Base-by-base conservation (phyloP, 2,113 vertebrate species). In the Edolisoma coerulescens region DNA sequence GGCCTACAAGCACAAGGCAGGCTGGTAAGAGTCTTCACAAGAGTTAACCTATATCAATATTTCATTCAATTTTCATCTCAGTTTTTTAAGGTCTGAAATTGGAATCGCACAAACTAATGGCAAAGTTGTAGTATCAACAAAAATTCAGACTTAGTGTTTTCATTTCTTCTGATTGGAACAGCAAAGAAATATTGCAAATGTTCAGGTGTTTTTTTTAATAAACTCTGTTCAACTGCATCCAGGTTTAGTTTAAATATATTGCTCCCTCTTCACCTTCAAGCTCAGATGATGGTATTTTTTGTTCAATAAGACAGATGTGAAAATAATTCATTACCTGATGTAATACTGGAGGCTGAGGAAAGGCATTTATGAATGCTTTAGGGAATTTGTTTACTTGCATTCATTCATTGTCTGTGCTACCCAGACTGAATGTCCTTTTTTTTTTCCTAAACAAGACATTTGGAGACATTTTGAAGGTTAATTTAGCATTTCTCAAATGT, bases 401-500 rank as follows among this genome's bases (percentile, higher is more conserved):
- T 87, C 78, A 23, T 50, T 93, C 42, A n/a, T 45, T 85, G 56
- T 89, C 88, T 74, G 56, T 39, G 32, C 94, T 87, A 84, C 59
- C 76, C 54, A 90, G 92, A 71, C 53, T 82, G 57, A 82, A 45
- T 45, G 42, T 37, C 67, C 45, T 84, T 56, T 33, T 28, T 87
- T 49, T 47, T 49, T 42, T 10, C 11, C 67, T 50, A 47, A 79
- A 89, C 50, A 90, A 94, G 85, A 88, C 10, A 65, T 91, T 82
- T 85, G 67, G 82, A 95, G 69, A 91, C 49, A 84, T 84, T 70
- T 73, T 92, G 74, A 96, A 90, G 76, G 57, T 90, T 93, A 82
- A 77, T 94, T 95, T 89, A 91, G 49, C 60, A 77, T 87, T 94
- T 94, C 81, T 87, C 42, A 94, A 95, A 89, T 94, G 87, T 82